Evolutionary conservation across 2,113 vertebrate genomes (phyloP), one percentile per base, ranked within the genome.

Genomic region (Irena cyanogastra): DNA sequence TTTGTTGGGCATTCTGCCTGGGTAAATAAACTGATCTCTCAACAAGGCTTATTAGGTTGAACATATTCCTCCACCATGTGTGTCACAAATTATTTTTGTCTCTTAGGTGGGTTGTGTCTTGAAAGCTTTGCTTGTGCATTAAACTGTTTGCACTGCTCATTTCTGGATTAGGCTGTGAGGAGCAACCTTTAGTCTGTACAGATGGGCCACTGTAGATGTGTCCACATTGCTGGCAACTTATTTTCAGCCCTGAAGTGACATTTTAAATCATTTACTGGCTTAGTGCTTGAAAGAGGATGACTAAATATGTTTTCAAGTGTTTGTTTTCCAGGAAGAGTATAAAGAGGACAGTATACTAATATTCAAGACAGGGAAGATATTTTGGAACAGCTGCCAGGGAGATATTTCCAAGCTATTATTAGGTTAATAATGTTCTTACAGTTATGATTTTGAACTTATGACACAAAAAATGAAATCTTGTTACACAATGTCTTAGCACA

Each of bases 21-120:
- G 45, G 27, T 65, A 91, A 83, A 87, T 94, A 91, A 93, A 89
- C 31, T 54, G 44, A 53, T 90, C 61, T 84, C 81, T 93, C 78
- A 91, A 41, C n/a, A 68, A 85, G 53, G 57, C 37, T 90, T 93
- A 76, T 71, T 79, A 85, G 69, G 61, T 70, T 87, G 84, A 91
- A 87, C 30, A 7, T 68, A 33, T 30, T 95, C 66, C 35, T 39
- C 59, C 10, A 24, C 70, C 39, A 33, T 68, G 27, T 68, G 54
- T 64, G 66, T 76, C 61, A 85, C 50, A 76, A 41, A 52, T 71
- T 10, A 37, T 75, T 70, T 87, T 71, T 72, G 70, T 85, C 53
- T 35, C 28, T 90, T 64, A 49, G 22, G 53, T 94, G 69, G 63
- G 44, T 39, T 83, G 61, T 68, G 44, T 69, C 41, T 83, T 93